Evolutionary conservation across 2,888 invertebrate species (phyloP), one percentile per base, ranked within the genome.

Genomic region (Ectobius pallidus): DNA sequence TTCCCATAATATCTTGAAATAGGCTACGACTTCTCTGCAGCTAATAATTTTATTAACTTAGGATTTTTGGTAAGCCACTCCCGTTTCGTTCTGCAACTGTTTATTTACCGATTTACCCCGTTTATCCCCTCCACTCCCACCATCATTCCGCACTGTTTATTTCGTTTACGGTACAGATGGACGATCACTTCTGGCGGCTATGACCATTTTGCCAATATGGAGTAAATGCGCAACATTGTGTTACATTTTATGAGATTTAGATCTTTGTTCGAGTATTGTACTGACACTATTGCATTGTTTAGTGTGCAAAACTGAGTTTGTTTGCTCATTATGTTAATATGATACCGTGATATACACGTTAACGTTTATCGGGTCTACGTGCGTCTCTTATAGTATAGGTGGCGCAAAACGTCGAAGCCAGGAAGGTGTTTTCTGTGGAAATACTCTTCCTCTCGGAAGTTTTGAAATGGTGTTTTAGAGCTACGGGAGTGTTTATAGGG

Each of bases 341-440:
- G 30, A 3, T 16, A 1, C 32, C 30, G 16, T 32, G 4, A n/a
- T 58, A 30, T 58, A 30, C 58, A n/a, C n/a, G 30, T 58, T 27
- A 16, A 58, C 32, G 27, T n/a, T 25, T 30, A 34, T 52, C 16
- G 18, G 52, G 75, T 67, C 75, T 73, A 75, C 75, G 75, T 75
- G 75, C 73, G 44, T 72, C 44, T 70, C 30, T 58, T 27, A n/a
- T n/a, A 62, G 70, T 67, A 68, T 72, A 69, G 75, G 75, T 74
- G 68, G 75, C 73, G 75, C 72, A 55, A 22, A 25, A 65, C 30
- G n/a, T 61, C 63, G 71, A 73, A 75, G 71, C 69, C 49, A 71
- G 70, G 73, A 68, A 71, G 73, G 69, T 70, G 74, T 72, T 49
- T 65, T 72, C 44, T 44, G 74, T 74, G 63, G 44, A 55, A 63